Base-by-base conservation (phyloP, 2,888 invertebrate genomes). In the Fragum whitleyi region DNA sequence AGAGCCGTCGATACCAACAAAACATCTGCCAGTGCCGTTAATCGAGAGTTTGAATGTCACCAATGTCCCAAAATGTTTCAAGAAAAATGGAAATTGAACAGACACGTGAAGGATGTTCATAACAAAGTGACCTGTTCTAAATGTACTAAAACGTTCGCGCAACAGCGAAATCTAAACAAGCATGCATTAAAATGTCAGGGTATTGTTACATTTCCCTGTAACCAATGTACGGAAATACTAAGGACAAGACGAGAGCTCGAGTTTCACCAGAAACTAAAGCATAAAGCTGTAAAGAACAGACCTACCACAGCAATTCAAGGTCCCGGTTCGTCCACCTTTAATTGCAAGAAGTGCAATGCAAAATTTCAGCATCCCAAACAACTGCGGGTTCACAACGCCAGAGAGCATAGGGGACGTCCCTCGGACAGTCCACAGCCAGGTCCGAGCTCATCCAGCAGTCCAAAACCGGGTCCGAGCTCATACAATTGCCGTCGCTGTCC, bases 401-500 rank as follows among this genome's bases (percentile, higher is more conserved):
- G 32, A 36, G 5, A 36, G 32, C 32, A 36, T 9, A 36, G 9
- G 32, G 32, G 32, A 6, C 32, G 32, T 36, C 53, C n/a, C n/a
- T n/a, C 7, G n/a, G 7, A 14, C 21, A 53, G 53, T 7, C 11
- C 59, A 23, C 42, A 39, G n/a, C 28, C 39, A 14, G 53, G 53
- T 21, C 53, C 53, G 7, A 53, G n/a, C 7, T 23, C 53, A n/a
- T 5, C 21, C 23, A n/a, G 19, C 21, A 53, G 53, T 53, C 23
- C n/a, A 1, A 23, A 1, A 53, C 53, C 6, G 53, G 69, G 59
- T 26, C 69, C 75, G 19, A 61, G 51, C 23, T 26, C 59, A 42
- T 75, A 75, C 42, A 69, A 59, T 26, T 75, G 75, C 21, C 69
- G 47, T 9, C 68, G 51, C 9, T 75, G 75, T 32, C 42, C 68